phyloP scores from a whole-genome alignment of 1,140 invertebrate genomes.

The Panulirus ornatus region DNA sequence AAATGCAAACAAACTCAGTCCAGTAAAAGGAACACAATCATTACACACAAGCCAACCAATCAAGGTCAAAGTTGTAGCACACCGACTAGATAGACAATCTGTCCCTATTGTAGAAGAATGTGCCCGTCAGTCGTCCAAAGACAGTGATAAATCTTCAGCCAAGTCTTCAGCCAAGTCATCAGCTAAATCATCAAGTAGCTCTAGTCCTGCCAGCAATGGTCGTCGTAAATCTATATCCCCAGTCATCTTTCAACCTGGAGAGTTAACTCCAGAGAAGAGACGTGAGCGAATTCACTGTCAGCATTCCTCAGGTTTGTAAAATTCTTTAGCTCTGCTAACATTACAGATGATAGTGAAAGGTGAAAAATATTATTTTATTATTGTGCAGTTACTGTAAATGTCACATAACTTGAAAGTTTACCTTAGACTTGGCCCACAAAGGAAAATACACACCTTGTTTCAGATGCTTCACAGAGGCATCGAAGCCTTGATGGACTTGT shows the following conservation, averaged over 20 bases:
- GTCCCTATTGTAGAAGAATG: constrained; percentile 58
- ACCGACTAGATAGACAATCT: constrained; percentile 50
- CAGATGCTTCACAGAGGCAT: constrained; percentile 31
- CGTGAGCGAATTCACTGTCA: constrained; percentile 64
- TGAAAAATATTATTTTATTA: background rate
- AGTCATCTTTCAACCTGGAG: constrained; percentile 32
- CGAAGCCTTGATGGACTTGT: constrained; percentile 28
- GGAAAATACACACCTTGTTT: background rate
- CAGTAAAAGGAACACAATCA: constrained; percentile 25
- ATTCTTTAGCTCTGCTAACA: background rate
- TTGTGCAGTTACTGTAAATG: too few relatives aligned
- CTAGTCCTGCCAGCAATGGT: constrained; percentile 64
- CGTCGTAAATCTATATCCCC: constrained; percentile 54
- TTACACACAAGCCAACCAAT: constrained; percentile 64
- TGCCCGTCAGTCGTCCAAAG: constrained; percentile 67
- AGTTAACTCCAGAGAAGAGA: constrained; percentile 56
- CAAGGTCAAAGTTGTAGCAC: constrained; percentile 76
- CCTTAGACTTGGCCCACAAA: background rate
- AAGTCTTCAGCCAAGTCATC: constrained; percentile 74
- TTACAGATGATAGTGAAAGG: background rate
- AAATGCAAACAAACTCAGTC: constrained; percentile 15
- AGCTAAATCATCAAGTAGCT: constrained; percentile 57
- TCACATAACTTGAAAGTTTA: background rate
- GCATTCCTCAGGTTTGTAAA: constrained; percentile 24
- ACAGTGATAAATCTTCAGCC: constrained; percentile 70